phyloP scores from a whole-genome alignment of 2,797 vertebrate genomes.

The Anguilla anguilla region DNA sequence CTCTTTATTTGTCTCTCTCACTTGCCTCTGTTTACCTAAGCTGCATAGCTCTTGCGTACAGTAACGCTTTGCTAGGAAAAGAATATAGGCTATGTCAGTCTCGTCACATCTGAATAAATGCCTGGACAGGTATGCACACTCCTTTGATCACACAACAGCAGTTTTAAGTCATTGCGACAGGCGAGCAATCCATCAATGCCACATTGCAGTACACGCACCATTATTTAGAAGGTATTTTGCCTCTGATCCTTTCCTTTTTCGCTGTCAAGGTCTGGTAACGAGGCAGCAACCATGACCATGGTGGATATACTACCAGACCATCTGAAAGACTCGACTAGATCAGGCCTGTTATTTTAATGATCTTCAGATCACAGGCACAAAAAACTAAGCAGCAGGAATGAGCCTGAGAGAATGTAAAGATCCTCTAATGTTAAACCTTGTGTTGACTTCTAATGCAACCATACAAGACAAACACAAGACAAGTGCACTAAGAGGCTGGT shows the following conservation, averaged over 20 bases:
- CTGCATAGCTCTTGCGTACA: neutral
- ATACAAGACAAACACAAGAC: neutral
- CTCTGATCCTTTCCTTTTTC: neutral
- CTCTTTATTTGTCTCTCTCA: neutral
- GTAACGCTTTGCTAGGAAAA: neutral
- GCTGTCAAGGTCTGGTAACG: neutral
- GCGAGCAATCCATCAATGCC: slow-evolving; percentile 6
- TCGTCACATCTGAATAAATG: neutral
- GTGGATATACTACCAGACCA: neutral
- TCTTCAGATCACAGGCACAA: neutral
- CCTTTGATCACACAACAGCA: neutral
- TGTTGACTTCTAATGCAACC: neutral
- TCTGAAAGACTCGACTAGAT: neutral
- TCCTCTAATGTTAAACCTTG: neutral
- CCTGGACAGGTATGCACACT: neutral
- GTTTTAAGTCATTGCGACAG: neutral
- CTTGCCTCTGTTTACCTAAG: neutral
- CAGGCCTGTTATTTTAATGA: neutral
- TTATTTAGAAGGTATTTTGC: neutral
- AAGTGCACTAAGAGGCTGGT: neutral
- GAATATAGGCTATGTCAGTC: neutral
- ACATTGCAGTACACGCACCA: neutral
- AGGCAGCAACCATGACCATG: neutral
- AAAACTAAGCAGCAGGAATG: neutral
- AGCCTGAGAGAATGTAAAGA: neutral